phyloP scores from a whole-genome alignment of 2,797 vertebrate genomes.

The Halcyon leucocephala region DNA sequence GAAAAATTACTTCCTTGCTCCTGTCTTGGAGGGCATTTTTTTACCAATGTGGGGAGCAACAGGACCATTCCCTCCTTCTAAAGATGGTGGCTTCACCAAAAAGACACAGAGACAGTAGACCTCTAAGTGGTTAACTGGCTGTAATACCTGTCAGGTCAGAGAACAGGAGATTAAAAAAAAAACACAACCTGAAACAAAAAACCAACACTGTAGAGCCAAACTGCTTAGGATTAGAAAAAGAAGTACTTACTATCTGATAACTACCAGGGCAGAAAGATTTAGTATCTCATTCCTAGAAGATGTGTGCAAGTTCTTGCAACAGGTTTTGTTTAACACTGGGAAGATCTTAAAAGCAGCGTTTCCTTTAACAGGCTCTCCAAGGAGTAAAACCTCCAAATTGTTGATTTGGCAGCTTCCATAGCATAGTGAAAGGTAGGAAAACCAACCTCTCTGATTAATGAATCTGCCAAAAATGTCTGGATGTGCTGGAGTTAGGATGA shows the following conservation, averaged over 20 bases:
- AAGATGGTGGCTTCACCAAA: background rate
- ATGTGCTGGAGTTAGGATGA: background rate
- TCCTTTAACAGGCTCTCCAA: background rate
- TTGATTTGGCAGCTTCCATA: slow-evolving; percentile 10
- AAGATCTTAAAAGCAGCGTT: slow-evolving; percentile 10
- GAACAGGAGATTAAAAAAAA: background rate
- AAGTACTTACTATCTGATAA: background rate
- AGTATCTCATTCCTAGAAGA: slow-evolving; percentile 30
- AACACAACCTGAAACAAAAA: no score
- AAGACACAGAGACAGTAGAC: background rate
- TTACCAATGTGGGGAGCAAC: background rate
- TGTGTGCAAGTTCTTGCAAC: slow-evolving; percentile 21
- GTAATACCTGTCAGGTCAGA: background rate
- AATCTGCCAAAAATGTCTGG: slow-evolving; percentile 37
- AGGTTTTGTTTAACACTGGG: slow-evolving; percentile 15
- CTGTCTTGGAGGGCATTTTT: background rate
- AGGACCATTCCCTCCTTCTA: background rate
- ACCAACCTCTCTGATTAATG: slow-evolving; percentile 6
- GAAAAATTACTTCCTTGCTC: background rate
- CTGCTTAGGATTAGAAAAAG: background rate
- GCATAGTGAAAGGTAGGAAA: background rate
- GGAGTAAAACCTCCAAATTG: background rate
- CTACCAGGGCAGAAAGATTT: background rate
- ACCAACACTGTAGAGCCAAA: background rate
- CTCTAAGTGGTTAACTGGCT: background rate